Evolutionary conservation across 35 echinoderm and acorn worm species (phyloP), one percentile per base, ranked within the genome.

Genomic region (Ophioderma brevispina): DNA sequence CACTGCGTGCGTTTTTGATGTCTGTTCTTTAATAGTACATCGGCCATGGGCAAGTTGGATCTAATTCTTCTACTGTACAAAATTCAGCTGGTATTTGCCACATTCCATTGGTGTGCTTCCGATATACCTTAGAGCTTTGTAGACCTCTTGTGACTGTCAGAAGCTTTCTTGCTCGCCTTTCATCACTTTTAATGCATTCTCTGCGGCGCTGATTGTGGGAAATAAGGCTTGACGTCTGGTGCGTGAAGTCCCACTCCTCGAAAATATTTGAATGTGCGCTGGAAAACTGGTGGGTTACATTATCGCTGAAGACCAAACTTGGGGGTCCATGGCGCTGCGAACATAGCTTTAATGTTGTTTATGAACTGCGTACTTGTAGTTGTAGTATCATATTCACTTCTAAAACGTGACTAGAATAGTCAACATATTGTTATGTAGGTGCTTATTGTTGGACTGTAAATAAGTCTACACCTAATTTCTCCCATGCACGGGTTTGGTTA

Each of bases 401-500:
- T 36, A 87, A 13, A 55, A 49, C 84, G n/a, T 94, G 80, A 0
- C 80, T 84, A 38, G 34, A 94, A 36, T 89, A 94, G 42, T 89
- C 86, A 36, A 93, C 79, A n/a, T 14, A 87, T 30, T 0, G 38
- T 38, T 17, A 93, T 1, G 39, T 88, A 93, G n/a, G 35, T 93
- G 78, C 23, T 40, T 81, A 17, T 85, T 78, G 13, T 82, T n/a
- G n/a, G n/a, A n/a, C n/a, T n/a, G n/a, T n/a, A n/a, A n/a, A n/a
- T 43, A 93, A 36, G 36, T 93, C 91, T 0, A 56, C 31, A 5
- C 80, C 59, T 19, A 82, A 21, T 31, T 82, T 88, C 15, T 63
- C 33, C 84, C 91, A 93, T 76, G 91, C 40, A 33, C 85, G 77
- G n/a, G 34, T 79, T 55, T 75, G 91, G 91, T 30, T 46, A 76